Percentiles rank a stretch among this genome's conserved stretches.
phyloP scores from a whole-genome alignment of 2,113 vertebrate species.

The Anguilla japonica region DNA sequence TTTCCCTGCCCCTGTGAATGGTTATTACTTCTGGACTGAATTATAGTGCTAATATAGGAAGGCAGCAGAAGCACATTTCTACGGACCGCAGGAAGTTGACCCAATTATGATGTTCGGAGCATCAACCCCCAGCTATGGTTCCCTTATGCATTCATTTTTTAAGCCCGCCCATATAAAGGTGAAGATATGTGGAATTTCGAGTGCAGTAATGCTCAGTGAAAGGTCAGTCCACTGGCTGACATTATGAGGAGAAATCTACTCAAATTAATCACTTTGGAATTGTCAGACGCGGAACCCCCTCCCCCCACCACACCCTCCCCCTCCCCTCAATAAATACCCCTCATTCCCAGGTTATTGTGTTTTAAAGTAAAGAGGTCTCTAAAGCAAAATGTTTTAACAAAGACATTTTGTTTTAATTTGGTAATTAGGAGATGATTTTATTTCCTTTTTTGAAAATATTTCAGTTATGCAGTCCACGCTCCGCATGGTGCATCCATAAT shows the following conservation, averaged over 20 bases:
- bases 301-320: neutral
- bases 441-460: neutral
- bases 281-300: neutral
- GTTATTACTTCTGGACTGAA: constrained; percentile 2
- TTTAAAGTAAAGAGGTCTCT: neutral
- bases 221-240: neutral
- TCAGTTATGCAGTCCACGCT: neutral
- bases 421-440: neutral
- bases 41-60: neutral
- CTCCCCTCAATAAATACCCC: neutral
- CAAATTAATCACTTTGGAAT: constrained; percentile 4
- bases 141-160: constrained; percentile 5
- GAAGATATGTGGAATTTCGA: neutral
- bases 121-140: neutral
- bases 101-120: neutral
- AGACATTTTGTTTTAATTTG: constrained; percentile 2
- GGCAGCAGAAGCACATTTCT: neutral
- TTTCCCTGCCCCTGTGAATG: neutral
- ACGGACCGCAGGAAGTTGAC: neutral
- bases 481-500: neutral
- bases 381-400: neutral
- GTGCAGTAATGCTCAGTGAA: neutral
- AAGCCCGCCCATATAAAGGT: neutral
- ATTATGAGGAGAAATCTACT: neutral
- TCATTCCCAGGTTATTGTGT: neutral